These are phyloP conservation scores for Zygaena filipendulae DNA, from an alignment of 2,888 invertebrate genomes.

Conservation along the genomic window DNA sequence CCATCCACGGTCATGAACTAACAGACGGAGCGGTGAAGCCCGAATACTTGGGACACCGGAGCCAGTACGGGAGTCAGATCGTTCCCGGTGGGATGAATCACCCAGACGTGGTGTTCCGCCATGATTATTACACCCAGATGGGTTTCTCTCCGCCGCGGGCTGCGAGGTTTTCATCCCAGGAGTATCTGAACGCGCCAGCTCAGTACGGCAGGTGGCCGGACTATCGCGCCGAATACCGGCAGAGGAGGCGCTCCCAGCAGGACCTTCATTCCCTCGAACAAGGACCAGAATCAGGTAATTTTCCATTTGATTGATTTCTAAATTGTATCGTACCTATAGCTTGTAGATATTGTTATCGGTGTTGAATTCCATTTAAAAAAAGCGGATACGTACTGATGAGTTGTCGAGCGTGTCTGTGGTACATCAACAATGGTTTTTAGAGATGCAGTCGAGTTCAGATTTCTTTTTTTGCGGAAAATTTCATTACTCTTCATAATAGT, in stretches of 20 bases:
- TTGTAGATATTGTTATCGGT: too few species aligned
- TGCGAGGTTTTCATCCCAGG: constrained; percentile 58
- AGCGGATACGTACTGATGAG: too few species aligned
- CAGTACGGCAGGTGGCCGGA: constrained; percentile 56
- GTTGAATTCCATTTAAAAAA: too few species aligned
- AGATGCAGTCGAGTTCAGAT: too few species aligned
- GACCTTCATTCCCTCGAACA: constrained; percentile 56
- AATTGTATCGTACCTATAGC: too few species aligned
- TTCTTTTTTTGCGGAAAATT: too few species aligned
- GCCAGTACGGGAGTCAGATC: constrained; percentile 49
- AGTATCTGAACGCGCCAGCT: constrained; percentile 54
- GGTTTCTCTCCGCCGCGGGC: constrained; percentile 51
- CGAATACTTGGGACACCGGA: constrained; percentile 47
- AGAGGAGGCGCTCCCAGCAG: constrained; percentile 58
- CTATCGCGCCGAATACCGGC: constrained; percentile 50
- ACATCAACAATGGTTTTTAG: too few species aligned
- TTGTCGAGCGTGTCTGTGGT: too few species aligned
- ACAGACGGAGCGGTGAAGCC: constrained; percentile 50
- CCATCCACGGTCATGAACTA: constrained; percentile 58
- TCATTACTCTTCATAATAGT: too few species aligned
- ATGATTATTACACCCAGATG: constrained; percentile 49
- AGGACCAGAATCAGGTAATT: constrained; percentile 52
- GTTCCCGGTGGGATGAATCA: constrained; percentile 47
- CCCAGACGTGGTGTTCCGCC: constrained; percentile 56
- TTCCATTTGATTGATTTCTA: too few species aligned